These are phyloP conservation scores for Bactericera cockerelli DNA, from an alignment of 1,140 invertebrate species.

Conservation along the genomic window DNA sequence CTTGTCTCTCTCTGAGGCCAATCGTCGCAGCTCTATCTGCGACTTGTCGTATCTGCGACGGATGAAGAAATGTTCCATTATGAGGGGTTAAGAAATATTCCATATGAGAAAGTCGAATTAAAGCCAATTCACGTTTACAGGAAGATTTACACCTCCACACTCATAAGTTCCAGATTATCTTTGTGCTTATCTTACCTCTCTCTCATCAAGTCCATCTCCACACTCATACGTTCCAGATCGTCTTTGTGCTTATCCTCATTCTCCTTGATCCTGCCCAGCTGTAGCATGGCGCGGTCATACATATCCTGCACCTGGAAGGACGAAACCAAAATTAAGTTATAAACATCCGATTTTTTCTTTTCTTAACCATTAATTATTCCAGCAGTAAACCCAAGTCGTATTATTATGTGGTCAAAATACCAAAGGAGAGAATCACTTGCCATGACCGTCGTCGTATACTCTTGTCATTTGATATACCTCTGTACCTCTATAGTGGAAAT, in stretches of 20 bases:
- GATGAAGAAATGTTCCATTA: too few relatives aligned
- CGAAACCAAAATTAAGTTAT: too few relatives aligned
- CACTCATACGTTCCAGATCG: constrained; percentile 58
- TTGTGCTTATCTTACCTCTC: constrained; percentile 36
- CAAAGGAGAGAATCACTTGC: too few relatives aligned
- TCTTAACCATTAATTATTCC: too few relatives aligned
- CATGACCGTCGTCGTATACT: too few relatives aligned
- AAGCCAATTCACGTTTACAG: not conserved
- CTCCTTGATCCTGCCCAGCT: constrained; percentile 70
- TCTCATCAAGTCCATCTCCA: constrained; percentile 70
- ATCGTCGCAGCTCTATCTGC: constrained; percentile 61
- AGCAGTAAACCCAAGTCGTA: too few relatives aligned
- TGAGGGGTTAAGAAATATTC: too few relatives aligned
- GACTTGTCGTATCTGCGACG: constrained; percentile 59
- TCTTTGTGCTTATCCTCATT: constrained; percentile 81
- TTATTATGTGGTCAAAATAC: too few relatives aligned
- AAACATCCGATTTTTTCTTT: too few relatives aligned
- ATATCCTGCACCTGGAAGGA: constrained; percentile 72
- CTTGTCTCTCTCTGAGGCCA: constrained; percentile 74
- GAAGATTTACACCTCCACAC: not conserved
- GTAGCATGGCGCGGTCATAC: constrained; percentile 67
- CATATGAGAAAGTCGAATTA: too few relatives aligned
- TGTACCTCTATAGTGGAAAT: too few relatives aligned
- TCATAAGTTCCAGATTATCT: not conserved
- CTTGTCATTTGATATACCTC: too few relatives aligned